Evolutionary conservation across 2,888 invertebrate genomes (phyloP).

Genomic region (Sinelater perroti): DNA sequence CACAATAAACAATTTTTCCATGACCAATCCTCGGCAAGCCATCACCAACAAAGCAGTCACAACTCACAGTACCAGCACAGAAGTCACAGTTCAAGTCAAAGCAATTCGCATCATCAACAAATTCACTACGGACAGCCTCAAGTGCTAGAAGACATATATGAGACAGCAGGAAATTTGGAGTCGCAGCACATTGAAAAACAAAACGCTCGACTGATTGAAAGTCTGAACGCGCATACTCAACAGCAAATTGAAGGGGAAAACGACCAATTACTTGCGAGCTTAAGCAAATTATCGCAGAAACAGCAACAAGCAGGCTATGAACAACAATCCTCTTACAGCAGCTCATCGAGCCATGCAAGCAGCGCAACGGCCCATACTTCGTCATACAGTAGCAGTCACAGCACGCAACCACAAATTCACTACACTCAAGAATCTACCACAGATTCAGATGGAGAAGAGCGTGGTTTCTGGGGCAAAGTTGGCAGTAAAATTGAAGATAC

Average conservation of each 20-base stretch:
- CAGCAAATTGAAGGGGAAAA: constrained; percentile 27
- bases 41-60: background rate
- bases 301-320: constrained; percentile 3
- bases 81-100: background rate
- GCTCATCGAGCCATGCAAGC: constrained; percentile 1
- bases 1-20: background rate
- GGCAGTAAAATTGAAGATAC: constrained; percentile 41
- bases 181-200: constrained; percentile 26
- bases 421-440: constrained; percentile 23
- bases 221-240: constrained; percentile 1
- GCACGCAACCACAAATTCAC: background rate
- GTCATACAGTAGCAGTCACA: background rate
- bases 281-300: background rate
- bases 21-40: too few species aligned
- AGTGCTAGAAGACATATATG: constrained; percentile 5
- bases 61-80: background rate
- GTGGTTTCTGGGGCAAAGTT: constrained; percentile 65
- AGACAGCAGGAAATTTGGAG: constrained; percentile 32
- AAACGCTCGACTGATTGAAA: constrained; percentile 34
- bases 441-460: constrained; percentile 46
- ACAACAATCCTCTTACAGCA: constrained; percentile 9
- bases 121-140: constrained; percentile 25
- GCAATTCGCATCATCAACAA: background rate
- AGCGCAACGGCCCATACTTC: too few species aligned
- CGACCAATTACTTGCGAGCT: constrained; percentile 32